Base-by-base conservation (phyloP, 2,797 vertebrate genomes). In the Oceanodroma leucorhoa region DNA sequence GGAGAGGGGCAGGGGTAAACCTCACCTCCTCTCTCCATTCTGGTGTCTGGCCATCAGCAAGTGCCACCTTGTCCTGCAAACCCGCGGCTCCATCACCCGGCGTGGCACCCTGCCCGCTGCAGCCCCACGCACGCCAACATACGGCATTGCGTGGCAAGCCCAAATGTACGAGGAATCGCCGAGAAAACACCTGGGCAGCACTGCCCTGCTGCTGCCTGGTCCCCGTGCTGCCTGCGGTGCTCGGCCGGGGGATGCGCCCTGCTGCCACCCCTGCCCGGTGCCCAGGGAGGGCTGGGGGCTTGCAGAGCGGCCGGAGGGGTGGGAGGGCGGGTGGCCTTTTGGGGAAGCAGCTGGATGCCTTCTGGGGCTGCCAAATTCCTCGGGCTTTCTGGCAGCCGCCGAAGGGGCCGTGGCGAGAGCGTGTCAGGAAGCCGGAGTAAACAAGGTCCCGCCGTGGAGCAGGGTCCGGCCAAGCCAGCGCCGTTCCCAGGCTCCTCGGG, bases 131-230 rank as follows among this genome's bases (percentile, higher is more conserved):
- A 1, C 6, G 1, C 54, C 27, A 34, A 14, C 24, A 3, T 2
- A 1, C 0, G 4, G 23, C 66, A 41, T 7, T 6, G 3, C 2
- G 2, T 0, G 3, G 26, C 46, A 66, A 36, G 13, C 32, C 14
- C 73, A 46, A 38, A 34, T 1, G 1, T 5, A 29, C 2, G 0
- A 19, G 62, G 11, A 58, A 8, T 1, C 27, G 40, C 5, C 4
- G 0, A 18, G 55, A n/a, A n/a, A 24, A 3, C 19, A n/a, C 14
- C 23, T 0, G 1, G 30, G 22, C 61, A 0, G 0, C 6, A 2
- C 34, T 48, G 41, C 18, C 53, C 57, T 22, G 53, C n/a, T 17
- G 36, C 23, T 23, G 46, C 45, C 55, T 2, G 32, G 6, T 6
- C 15, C 12, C 32, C 2, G 6, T 3, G 32, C 24, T 7, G 41